Conservation (phyloP, 2,113 vertebrate species). For the Ceyx melanurus region DNA sequence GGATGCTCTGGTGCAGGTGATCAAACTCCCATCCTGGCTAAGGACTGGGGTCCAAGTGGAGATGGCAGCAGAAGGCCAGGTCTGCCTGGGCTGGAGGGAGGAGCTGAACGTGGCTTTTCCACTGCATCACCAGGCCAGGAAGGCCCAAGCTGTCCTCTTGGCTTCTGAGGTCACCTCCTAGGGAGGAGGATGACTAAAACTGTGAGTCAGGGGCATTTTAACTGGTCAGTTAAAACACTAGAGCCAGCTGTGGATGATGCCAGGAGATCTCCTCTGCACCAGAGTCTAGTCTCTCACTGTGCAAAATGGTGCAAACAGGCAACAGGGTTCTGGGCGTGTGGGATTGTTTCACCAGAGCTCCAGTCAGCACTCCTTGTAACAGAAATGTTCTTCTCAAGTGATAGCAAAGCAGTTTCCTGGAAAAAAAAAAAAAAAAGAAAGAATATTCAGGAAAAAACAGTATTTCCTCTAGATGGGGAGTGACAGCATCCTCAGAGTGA, state of each 20-base stretch:
- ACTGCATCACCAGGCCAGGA: neutral
- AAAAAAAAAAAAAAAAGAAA: neutral
- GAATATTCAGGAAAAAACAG: neutral
- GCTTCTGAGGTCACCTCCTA: neutral
- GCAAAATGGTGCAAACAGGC: neutral
- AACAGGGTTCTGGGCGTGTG: neutral
- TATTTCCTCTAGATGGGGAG: rapidly evolving
- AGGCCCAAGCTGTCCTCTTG: neutral
- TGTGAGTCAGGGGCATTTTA: neutral
- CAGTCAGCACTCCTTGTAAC: neutral
- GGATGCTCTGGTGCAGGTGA: neutral
- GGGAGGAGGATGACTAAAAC: neutral
- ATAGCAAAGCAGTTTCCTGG: neutral
- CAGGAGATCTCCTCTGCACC: neutral
- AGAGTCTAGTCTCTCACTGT: neutral
- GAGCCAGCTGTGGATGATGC: neutral
- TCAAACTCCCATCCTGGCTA: neutral
- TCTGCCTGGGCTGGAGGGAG: neutral
- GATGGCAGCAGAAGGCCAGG: neutral
- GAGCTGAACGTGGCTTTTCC: neutral
- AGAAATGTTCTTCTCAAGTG: neutral
- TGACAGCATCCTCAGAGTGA: neutral
- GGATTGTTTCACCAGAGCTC: neutral
- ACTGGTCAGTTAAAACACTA: neutral
- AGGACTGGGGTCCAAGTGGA: neutral